Conservation (phyloP, 64 coral and sea anemone genomes). For the Pachyseris speciosa region DNA sequence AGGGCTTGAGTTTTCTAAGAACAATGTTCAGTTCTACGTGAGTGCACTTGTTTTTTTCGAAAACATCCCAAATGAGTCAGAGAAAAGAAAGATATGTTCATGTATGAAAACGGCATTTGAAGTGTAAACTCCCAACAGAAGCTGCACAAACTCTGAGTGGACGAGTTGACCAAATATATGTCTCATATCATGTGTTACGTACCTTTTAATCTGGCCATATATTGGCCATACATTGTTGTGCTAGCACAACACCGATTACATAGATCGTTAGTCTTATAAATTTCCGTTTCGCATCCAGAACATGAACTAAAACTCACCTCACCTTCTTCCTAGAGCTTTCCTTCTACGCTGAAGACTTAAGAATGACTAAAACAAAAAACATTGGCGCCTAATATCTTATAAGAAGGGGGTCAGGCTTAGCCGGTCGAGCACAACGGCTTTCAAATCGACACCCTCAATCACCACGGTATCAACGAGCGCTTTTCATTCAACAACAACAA, state of each 20-base stretch:
- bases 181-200: too few species aligned
- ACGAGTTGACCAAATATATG: not conserved
- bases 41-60: not conserved
- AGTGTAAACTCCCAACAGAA: not conserved
- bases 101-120: too few species aligned
- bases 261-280: not conserved
- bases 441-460: too few species aligned
- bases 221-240: not conserved
- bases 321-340: not conserved
- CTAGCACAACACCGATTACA: not conserved
- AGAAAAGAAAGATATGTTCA: not conserved
- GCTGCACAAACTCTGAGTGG: not conserved
- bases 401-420: too few species aligned
- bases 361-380: not conserved
- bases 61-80: constrained; percentile 34
- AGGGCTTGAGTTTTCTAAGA: constrained; percentile 4
- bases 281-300: constrained; percentile 7
- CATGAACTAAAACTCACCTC: not conserved
- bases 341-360: constrained; percentile 1
- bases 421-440: too few species aligned
- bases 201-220: not conserved
- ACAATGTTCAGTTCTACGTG: constrained; percentile 1
- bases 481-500: too few species aligned
- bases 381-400: too few species aligned
- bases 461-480: too few species aligned